These are phyloP conservation scores for Minunthozetes semirufus DNA, from an alignment of 2,888 invertebrate genomes.

Conservation along the genomic window DNA sequence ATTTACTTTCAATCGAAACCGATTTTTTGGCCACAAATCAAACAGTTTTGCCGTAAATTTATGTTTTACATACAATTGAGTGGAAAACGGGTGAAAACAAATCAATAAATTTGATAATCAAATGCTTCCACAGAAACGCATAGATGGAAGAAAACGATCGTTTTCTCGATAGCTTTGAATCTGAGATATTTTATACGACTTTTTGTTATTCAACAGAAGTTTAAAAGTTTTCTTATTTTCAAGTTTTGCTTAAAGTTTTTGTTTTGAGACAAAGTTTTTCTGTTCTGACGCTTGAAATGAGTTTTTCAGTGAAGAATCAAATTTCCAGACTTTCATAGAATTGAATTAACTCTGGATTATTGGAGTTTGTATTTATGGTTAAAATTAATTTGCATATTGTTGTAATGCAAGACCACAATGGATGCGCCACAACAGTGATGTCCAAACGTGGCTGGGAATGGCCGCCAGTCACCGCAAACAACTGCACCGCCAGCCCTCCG, in stretches of 20 bases:
- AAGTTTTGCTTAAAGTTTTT: not conserved
- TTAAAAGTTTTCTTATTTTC: not conserved
- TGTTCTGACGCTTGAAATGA: not conserved
- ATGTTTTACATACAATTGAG: not conserved
- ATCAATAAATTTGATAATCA: not conserved
- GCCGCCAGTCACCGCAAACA: constrained; percentile 4
- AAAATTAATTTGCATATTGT: constrained; percentile 5
- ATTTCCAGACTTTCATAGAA: not conserved
- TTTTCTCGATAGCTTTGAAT: not conserved
- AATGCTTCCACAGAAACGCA: not conserved
- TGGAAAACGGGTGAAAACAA: not conserved
- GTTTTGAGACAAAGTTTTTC: not conserved
- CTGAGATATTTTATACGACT: not conserved
- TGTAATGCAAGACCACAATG: constrained; percentile 22
- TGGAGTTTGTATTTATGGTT: not conserved
- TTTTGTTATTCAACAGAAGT: not conserved
- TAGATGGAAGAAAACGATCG: not conserved
- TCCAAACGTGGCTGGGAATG: constrained; percentile 26
- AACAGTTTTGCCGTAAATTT: not conserved
- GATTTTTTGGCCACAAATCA: not conserved
- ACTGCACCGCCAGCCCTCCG: not conserved
- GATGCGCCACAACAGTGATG: constrained; percentile 25
- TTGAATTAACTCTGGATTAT: not conserved
- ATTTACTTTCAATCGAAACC: not conserved
- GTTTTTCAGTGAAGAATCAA: not conserved